phyloP scores from a whole-genome alignment of 2,888 invertebrate genomes.

The Osedax fenrisi region DNA sequence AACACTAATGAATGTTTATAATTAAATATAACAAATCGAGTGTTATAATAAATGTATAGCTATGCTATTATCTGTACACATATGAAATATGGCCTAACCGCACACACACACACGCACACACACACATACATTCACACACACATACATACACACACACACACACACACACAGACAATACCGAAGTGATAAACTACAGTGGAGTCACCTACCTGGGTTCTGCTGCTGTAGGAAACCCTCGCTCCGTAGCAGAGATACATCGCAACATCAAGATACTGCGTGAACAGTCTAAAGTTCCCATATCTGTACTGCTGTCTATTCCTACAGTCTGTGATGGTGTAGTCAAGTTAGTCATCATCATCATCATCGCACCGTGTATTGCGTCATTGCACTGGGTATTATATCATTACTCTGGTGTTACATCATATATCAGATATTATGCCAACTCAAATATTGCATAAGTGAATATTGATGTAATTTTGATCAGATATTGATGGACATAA shows the following conservation, averaged over 20 bases:
- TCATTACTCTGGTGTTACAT: too few relatives aligned
- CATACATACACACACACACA: too few relatives aligned
- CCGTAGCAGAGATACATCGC: constrained; percentile 77
- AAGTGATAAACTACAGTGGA: constrained; percentile 51
- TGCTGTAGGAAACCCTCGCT: constrained; percentile 78
- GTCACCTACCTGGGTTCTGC: constrained; percentile 84
- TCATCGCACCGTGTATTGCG: neutral
- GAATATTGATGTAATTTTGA: too few relatives aligned
- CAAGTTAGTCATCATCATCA: constrained; percentile 62
- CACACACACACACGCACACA: too few relatives aligned
- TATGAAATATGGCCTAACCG: too few relatives aligned
- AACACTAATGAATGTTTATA: too few relatives aligned
- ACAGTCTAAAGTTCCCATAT: constrained; percentile 65
- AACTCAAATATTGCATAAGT: constrained; percentile 36
- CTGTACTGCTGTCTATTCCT: constrained; percentile 81
- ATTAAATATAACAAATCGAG: too few relatives aligned
- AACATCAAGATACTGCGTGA: constrained; percentile 84
- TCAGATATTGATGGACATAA: too few relatives aligned
- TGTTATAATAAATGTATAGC: too few relatives aligned
- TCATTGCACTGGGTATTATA: neutral
- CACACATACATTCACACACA: too few relatives aligned
- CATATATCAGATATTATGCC: too few relatives aligned
- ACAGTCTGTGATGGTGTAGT: constrained; percentile 81
- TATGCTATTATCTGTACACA: too few relatives aligned
- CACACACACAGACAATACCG: neutral